Percentiles rank a stretch among this genome's conserved stretches.
Evolutionary conservation across 2,888 invertebrate genomes (phyloP).

Genomic region (Drosophila pegasa): DNA sequence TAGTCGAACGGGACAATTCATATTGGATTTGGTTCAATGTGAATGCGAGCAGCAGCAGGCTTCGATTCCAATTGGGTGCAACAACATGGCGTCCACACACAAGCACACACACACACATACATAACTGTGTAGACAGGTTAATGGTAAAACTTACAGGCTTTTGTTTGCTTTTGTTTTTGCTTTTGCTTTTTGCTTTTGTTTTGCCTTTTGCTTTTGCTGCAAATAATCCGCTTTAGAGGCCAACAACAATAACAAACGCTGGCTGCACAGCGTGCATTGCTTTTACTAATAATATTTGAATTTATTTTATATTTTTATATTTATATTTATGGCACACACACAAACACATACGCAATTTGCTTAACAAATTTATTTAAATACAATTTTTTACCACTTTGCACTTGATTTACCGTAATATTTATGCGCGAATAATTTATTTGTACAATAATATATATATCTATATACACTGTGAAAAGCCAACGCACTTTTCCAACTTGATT

Average conservation of each 20-base stretch:
- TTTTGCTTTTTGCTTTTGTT: constrained; percentile 52
- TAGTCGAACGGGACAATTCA: not conserved
- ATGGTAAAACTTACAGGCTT: constrained; percentile 67
- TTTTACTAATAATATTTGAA: constrained; percentile 14
- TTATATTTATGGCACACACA: constrained; percentile 39
- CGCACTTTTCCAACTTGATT: constrained; percentile 72
- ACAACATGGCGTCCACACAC: constrained; percentile 55
- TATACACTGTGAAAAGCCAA: constrained; percentile 50
- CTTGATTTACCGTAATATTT: constrained; percentile 26
- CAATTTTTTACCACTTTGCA: constrained; percentile 34
- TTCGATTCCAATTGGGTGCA: constrained; percentile 51
- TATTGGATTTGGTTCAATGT: constrained; percentile 2
- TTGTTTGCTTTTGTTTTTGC: constrained; percentile 56
- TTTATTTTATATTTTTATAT: constrained; percentile 15
- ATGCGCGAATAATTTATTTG: constrained; percentile 28
- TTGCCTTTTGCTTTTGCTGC: constrained; percentile 43
- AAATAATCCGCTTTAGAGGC: constrained; percentile 71
- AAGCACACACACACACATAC: constrained; percentile 2
- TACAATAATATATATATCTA: constrained; percentile 7
- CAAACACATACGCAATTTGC: constrained; percentile 19
- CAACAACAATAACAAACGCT: constrained; percentile 29
- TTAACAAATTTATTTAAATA: constrained; percentile 19
- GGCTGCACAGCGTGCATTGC: constrained; percentile 40
- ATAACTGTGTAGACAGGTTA: constrained; percentile 36
- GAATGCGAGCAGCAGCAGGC: constrained; percentile 36